Conservation (phyloP, 2,113 vertebrate genomes). For the Serilophus lunatus region DNA sequence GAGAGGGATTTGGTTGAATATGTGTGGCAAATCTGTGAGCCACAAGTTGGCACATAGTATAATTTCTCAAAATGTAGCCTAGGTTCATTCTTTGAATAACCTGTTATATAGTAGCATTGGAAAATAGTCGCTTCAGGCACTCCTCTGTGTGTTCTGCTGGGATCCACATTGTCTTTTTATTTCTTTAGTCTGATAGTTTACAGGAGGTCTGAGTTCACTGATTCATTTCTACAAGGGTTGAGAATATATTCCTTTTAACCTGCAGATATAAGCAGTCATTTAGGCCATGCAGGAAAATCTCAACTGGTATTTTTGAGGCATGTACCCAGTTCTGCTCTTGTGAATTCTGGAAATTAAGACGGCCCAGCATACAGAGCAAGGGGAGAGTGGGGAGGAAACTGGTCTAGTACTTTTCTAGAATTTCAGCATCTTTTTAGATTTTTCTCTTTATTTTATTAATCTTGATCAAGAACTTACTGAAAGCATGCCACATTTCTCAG, state of each 20-base stretch:
- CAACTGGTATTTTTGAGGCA: not conserved
- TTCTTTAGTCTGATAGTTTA: not conserved
- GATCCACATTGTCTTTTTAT: not conserved
- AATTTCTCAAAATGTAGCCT: not conserved
- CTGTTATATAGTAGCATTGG: not conserved
- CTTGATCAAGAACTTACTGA: not conserved
- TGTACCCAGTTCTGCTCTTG: not conserved
- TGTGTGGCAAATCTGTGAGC: not conserved
- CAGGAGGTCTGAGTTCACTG: accelerated
- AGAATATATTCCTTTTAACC: not conserved
- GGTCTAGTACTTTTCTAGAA: not conserved
- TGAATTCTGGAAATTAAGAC: not conserved
- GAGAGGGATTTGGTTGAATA: not conserved
- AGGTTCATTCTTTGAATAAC: not conserved
- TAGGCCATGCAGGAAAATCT: not conserved
- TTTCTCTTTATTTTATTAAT: not conserved
- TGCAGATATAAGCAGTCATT: not conserved
- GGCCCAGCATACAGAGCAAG: not conserved
- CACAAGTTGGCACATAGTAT: not conserved
- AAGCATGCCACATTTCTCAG: not conserved
- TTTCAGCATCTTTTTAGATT: not conserved
- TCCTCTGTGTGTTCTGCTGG: not conserved
- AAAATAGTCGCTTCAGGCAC: not conserved
- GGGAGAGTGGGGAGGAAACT: accelerated
- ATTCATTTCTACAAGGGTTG: not conserved